phyloP scores from a whole-genome alignment of 2,113 vertebrate genomes.

The Recurvirostra avosetta region DNA sequence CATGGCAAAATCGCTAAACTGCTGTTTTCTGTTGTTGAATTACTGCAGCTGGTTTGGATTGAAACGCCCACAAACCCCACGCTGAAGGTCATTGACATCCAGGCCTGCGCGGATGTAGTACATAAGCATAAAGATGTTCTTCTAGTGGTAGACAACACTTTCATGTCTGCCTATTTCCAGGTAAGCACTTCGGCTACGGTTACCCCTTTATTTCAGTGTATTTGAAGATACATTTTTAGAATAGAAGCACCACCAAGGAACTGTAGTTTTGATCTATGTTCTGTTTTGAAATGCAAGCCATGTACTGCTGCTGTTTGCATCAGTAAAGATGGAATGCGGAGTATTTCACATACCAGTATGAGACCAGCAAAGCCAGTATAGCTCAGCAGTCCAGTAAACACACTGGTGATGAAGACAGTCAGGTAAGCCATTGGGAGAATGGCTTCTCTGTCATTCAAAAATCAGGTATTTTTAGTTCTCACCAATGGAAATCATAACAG shows the following conservation, averaged over 20 bases:
- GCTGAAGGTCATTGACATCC: conserved; percentile 89
- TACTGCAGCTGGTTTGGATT: conserved; percentile 88
- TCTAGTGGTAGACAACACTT: conserved; percentile 92
- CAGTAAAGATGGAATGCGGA: neutral
- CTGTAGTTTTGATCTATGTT: neutral
- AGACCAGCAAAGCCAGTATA: neutral
- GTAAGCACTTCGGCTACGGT: conserved; percentile 56
- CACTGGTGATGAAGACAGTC: neutral
- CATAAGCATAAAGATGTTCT: conserved; percentile 81
- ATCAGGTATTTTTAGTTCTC: neutral
- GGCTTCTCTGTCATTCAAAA: neutral
- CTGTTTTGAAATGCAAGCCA: neutral
- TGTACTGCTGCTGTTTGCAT: neutral
- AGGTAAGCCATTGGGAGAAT: neutral
- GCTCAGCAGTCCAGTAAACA: neutral
- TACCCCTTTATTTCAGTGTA: neutral
- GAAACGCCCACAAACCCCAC: conserved; percentile 92
- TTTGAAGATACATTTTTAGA: neutral
- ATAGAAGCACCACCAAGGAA: neutral
- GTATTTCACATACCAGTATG: no score
- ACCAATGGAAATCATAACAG: neutral
- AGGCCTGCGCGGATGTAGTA: conserved; percentile 76
- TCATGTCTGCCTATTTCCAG: conserved; percentile 97
- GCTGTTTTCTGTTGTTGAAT: neutral
- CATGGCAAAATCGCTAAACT: neutral